These are phyloP conservation scores for Melanostigma gelatinosum DNA, from an alignment of 2,113 vertebrate genomes.

Conservation along the genomic window DNA sequence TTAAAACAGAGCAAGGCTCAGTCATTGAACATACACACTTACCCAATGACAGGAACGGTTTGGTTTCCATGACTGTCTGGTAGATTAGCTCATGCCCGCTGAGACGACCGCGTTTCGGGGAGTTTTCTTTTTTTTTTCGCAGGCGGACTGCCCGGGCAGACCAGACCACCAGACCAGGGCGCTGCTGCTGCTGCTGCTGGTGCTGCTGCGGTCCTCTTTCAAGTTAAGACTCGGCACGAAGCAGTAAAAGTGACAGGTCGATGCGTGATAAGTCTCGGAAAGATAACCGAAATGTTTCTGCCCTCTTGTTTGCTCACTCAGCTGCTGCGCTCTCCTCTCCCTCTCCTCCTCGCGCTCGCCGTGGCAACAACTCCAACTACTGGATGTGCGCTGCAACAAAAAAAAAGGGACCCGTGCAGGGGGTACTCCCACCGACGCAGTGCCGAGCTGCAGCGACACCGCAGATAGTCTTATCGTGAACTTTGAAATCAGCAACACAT, in stretches of 20 bases:
- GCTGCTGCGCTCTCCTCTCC: conserved; percentile 42
- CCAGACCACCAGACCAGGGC: conserved; percentile 53
- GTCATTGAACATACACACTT: conserved; percentile 72
- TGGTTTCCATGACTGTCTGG: conserved; percentile 84
- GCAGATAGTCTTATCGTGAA: not conserved
- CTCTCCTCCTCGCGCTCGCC: conserved; percentile 39
- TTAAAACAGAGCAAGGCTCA: not conserved
- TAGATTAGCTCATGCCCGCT: conserved; percentile 87
- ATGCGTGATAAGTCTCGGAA: conserved; percentile 64
- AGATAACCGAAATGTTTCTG: conserved; percentile 76
- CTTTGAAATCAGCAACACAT: conserved; percentile 22
- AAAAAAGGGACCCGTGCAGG: conserved; percentile 74
- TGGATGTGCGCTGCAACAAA: conserved; percentile 76
- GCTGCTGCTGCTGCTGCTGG: conserved; percentile 18
- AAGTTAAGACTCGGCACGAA: conserved; percentile 54
- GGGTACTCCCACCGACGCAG: conserved; percentile 79
- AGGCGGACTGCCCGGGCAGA: conserved; percentile 47
- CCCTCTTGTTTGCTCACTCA: conserved; percentile 69
- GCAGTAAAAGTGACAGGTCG: conserved; percentile 74
- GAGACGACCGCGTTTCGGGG: conserved; percentile 70
- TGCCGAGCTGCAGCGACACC: conserved; percentile 68
- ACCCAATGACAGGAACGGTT: conserved; percentile 88
- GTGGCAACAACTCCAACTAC: conserved; percentile 83
- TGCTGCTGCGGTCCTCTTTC: conserved; percentile 24
- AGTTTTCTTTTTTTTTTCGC: conserved; percentile 13